A percentile compares a stretch with the other conserved stretches of the same genome.
Evolutionary conservation across 1,140 invertebrate genomes (phyloP).

Genomic region (Sitodiplosis mosellana): DNA sequence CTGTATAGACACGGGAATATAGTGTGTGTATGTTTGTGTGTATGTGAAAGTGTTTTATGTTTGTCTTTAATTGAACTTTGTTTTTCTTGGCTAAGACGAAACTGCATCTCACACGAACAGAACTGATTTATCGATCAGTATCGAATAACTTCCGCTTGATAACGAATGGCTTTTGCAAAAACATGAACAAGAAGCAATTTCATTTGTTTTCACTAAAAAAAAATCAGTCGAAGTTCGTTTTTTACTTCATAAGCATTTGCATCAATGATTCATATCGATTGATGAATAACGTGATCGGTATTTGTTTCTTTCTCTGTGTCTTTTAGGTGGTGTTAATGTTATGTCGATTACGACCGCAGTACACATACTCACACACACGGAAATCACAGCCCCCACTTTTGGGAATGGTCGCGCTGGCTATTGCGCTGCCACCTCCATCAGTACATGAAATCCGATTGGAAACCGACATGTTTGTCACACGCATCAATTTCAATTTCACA

Average conservation of each 20-base stretch:
- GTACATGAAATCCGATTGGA: conserved; percentile 93
- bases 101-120: not conserved
- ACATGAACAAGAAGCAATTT: not conserved
- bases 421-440: conserved; percentile 85
- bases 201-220: not conserved
- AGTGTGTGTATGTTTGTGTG: too few relatives aligned
- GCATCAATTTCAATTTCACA: conserved; percentile 88
- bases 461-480: conserved; percentile 90
- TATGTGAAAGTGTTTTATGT: too few relatives aligned
- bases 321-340: conserved; percentile 78
- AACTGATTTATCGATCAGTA: conserved; percentile 27
- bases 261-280: not conserved
- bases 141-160: conserved; percentile 13
- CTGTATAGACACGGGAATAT: too few relatives aligned
- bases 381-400: conserved; percentile 68
- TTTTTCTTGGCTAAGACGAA: too few relatives aligned
- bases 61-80: too few relatives aligned
- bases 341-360: conserved; percentile 76
- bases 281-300: not conserved
- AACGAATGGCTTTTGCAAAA: not conserved
- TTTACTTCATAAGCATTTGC: not conserved
- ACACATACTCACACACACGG: conserved; percentile 73
- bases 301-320: not conserved
- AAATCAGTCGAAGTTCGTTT: not conserved
- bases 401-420: conserved; percentile 86